Conservation (phyloP, 2,888 invertebrate species). For the Vannuccia rotundouncinata region DNA sequence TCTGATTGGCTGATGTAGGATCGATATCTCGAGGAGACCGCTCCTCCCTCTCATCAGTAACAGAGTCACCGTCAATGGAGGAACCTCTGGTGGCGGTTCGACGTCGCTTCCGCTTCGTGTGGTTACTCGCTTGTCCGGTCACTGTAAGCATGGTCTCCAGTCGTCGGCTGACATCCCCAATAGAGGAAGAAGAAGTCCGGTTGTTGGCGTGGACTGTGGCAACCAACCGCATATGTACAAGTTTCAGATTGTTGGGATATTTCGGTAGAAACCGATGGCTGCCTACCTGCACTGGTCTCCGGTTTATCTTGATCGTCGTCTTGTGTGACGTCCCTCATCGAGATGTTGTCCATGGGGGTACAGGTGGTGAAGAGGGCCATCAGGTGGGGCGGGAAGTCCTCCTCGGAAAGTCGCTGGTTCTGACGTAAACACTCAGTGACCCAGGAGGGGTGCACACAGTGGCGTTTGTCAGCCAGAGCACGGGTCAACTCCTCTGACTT, state of each 20-base stretch:
- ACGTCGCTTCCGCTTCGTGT: not conserved
- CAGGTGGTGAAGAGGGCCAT: not conserved
- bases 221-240: too few relatives aligned
- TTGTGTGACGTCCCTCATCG: too few relatives aligned
- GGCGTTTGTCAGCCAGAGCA: not conserved
- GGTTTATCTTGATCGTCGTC: too few relatives aligned
- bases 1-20: not conserved
- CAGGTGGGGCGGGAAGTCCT: not conserved
- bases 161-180: not conserved
- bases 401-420: constrained; percentile 9
- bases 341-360: not conserved
- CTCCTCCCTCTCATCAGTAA: not conserved
- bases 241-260: too few relatives aligned
- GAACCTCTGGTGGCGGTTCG: not conserved
- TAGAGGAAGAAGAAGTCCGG: not conserved
- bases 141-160: not conserved
- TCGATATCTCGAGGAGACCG: not conserved
- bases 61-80: not conserved
- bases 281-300: too few relatives aligned
- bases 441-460: constrained; percentile 14
- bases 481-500: not conserved
- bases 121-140: not conserved
- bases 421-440: not conserved
- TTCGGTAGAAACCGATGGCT: too few relatives aligned
- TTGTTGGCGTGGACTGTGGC: not conserved